A percentile compares a stretch with the other conserved stretches of the same genome.
phyloP scores from a whole-genome alignment of 2,113 vertebrate genomes.

The Dermatemys mawii region DNA sequence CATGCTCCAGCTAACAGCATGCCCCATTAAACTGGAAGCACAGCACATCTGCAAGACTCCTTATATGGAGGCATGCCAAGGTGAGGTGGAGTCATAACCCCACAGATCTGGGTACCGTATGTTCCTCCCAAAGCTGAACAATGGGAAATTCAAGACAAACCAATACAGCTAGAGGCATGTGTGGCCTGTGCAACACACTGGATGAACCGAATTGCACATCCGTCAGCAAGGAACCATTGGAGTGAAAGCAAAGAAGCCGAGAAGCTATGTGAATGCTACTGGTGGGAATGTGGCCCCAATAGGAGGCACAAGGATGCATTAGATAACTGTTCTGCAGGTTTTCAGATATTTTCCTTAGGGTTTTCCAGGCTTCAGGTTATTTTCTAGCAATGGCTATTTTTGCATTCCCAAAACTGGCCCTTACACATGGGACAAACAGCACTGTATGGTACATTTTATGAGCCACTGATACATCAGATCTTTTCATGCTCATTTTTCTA shows the following conservation, averaged over 20 bases:
- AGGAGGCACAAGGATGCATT: neutral
- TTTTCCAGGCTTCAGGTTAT: fast-evolving
- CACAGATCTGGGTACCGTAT: neutral
- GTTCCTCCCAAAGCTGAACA: neutral
- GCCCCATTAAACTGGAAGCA: neutral
- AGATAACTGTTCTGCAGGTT: neutral
- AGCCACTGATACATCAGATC: neutral
- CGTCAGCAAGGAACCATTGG: neutral
- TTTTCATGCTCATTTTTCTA: neutral
- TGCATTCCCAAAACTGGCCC: fast-evolving
- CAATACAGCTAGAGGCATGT: neutral
- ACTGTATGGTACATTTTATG: neutral
- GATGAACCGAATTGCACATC: neutral
- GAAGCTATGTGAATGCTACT: neutral
- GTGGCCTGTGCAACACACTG: neutral
- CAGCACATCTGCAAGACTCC: neutral
- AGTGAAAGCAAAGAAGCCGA: neutral
- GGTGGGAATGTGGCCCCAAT: neutral
- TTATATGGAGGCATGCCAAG: neutral
- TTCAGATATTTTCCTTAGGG: neutral
- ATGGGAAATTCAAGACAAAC: neutral
- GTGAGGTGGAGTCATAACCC: neutral
- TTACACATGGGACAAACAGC: neutral
- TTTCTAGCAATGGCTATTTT: neutral
- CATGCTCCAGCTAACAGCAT: neutral